phyloP scores from a whole-genome alignment of 2,888 invertebrate species.

The Oxytorus armatus region DNA sequence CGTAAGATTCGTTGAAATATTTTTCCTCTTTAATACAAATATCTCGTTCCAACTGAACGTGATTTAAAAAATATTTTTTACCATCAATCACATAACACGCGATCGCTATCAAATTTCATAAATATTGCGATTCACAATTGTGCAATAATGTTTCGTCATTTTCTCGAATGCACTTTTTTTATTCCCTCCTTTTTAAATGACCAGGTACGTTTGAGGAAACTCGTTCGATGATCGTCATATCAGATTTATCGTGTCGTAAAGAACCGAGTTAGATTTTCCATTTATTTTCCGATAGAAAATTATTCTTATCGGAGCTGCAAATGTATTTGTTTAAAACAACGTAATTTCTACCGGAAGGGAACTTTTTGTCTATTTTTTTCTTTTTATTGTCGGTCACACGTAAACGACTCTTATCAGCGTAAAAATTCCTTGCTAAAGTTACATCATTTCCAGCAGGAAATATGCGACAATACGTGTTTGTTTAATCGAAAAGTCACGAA shows the following conservation, averaged over 20 bases:
- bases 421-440: neutral
- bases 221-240: no score
- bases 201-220: no score
- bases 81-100: no score
- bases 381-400: neutral
- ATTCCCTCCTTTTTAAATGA: neutral
- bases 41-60: no score
- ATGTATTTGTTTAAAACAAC: neutral
- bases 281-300: neutral
- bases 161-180: neutral
- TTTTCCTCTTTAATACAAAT: neutral
- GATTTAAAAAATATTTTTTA: no score
- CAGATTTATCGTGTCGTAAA: no score
- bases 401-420: neutral
- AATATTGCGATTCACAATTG: neutral
- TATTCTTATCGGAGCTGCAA: neutral
- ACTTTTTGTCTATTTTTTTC: no score
- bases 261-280: neutral
- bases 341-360: no score
- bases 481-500: no score
- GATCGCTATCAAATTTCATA: neutral
- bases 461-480: no score
- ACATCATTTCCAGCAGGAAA: no score
- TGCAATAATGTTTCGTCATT: neutral
- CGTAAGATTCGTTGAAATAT: neutral